Conservation (phyloP, 1,140 invertebrate species). For the Euschistus heros region DNA sequence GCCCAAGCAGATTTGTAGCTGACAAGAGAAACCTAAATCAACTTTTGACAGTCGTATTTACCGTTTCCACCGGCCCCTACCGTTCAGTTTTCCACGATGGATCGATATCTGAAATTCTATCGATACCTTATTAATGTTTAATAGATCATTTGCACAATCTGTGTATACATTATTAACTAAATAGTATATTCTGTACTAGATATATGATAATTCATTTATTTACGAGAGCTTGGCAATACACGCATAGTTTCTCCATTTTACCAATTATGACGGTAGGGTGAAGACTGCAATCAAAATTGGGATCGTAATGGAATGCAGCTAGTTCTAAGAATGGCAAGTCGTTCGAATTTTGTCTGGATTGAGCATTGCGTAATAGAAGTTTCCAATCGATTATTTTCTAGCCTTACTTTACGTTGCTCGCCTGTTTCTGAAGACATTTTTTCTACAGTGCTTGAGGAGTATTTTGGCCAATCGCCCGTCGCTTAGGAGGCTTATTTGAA, state of each 20-base stretch:
- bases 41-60: no score
- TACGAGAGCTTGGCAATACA: conserved; percentile 19
- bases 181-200: no score
- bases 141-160: no score
- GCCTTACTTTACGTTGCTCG: not conserved
- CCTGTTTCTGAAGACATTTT: conserved; percentile 1
- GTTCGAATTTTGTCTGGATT: conserved; percentile 21
- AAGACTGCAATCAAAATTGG: conserved; percentile 26
- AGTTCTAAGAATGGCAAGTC: conserved; percentile 25
- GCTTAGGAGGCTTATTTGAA: conserved; percentile 13
- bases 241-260: conserved; percentile 21
- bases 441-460: conserved; percentile 16
- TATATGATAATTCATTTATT: no score
- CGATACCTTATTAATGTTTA: no score
- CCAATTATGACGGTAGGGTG: conserved; percentile 23
- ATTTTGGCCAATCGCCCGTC: conserved; percentile 11
- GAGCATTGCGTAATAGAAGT: conserved; percentile 24
- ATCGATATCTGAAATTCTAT: no score
- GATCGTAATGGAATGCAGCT: conserved; percentile 25
- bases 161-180: no score
- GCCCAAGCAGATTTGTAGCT: no score
- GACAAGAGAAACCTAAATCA: no score
- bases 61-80: no score
- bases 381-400: no score
- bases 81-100: no score